Percentiles rank a stretch among this genome's conserved stretches.
These are phyloP conservation scores for Tetragonula clypearis DNA, from an alignment of 1,140 invertebrate species.

Conservation along the genomic window DNA sequence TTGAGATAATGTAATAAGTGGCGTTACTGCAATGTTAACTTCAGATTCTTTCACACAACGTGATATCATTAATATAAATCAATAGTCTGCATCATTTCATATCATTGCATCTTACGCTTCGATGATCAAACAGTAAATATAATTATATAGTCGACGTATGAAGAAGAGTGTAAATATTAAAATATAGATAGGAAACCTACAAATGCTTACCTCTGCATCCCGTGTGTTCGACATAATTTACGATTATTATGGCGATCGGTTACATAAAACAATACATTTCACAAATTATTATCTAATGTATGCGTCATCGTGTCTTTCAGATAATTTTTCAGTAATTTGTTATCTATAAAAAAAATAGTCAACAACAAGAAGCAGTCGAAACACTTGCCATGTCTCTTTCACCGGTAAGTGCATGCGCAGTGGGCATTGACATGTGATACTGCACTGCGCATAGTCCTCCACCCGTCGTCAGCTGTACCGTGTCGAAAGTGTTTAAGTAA, in stretches of 20 bases:
- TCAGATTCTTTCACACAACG: neutral
- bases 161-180: conserved; percentile 2
- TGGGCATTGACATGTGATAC: conserved; percentile 43
- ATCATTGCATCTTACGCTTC: no score
- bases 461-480: neutral
- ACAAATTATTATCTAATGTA: conserved; percentile 10
- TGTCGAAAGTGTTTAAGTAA: neutral
- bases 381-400: conserved; percentile 65
- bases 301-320: conserved; percentile 20
- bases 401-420: conserved; percentile 67
- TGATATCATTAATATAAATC: neutral
- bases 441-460: conserved; percentile 47
- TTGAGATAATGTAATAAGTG: conserved; percentile 17
- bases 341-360: conserved; percentile 39
- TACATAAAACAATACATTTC: conserved; percentile 21
- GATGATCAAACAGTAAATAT: neutral
- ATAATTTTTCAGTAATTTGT: neutral
- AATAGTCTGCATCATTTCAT: neutral
- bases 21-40: neutral
- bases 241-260: neutral
- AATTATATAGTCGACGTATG: neutral
- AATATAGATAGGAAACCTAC: neutral
- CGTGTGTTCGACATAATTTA: conserved; percentile 68
- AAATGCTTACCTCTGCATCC: conserved; percentile 62
- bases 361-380: conserved; percentile 64